Base-by-base conservation (phyloP, 1,140 invertebrate genomes). In the Drosophila athabasca region DNA sequence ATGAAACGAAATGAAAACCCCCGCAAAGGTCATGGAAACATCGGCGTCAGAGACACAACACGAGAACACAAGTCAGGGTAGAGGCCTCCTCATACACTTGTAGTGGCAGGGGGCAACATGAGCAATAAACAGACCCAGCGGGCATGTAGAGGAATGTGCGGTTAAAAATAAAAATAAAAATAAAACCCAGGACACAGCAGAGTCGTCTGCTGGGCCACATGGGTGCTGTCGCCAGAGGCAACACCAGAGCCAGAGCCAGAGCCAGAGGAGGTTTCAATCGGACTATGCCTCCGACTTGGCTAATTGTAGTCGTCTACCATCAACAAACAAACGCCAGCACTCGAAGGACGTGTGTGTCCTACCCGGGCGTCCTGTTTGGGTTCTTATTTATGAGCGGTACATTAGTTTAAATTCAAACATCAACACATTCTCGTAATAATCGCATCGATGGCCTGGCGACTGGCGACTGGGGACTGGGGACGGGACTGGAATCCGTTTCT, bases 11-110 rank as follows among this genome's bases (percentile, higher is more conserved):
- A 74, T 71, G 75, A 65, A 87, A 87, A 85, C 82, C 79, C 82
- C 82, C 82, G 82, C 82, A 87, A 88, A 87, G 82, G 82, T 87
- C 82, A 87, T 87, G 83, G 71, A 87, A 85, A 87, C 72, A 85
- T 74, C 68, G 58, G 58, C 51, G 64, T 69, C 79, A 66, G 54
- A 62, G 72, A 52, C 58, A 80, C 62, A 66, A 62, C 64, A 72
- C 44, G 39, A 59, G 31, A 49, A 46, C 46, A 29, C 66, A 50
- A 72, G 70, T 64, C 55, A 78, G 65, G 45, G 29, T n/a, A 59
- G 43, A 11, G 19, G 35, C 35, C 35, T 39, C 35, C 17, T 19
- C 17, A 39, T 31, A 3, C 7, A 3, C 31, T 9, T 31, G 61
- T 43, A 52, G 39, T 39, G 45, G 55, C 26, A 46, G 43, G 51